Evolutionary conservation across 2,888 invertebrate species (phyloP), one percentile per base, ranked within the genome.

Genomic region (Eretmocerus hayati): DNA sequence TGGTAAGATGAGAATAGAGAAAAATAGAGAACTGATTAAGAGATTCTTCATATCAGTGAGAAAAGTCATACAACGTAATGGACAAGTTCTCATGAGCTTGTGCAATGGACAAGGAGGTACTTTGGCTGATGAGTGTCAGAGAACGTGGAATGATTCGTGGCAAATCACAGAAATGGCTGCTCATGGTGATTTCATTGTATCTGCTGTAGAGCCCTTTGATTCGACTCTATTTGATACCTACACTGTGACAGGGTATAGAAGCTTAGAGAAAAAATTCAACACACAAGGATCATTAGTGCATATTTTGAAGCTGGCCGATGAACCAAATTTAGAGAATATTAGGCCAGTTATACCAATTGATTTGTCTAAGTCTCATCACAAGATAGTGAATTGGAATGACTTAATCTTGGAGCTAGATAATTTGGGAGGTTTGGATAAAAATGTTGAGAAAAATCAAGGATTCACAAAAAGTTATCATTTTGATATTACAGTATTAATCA

Each of bases 1-100:
- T 26, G 80, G 80, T 6, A 80, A 81, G 66, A 80, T 79, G 64
- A 76, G 79, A 60, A 73, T 80, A 47, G 74, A 76, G 57, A 72
- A 72, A 46, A 80, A 80, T 62, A 71, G 79, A 48, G 64, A 72
- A 23, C 67, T 81, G 19, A 62, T 81, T 4, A 63, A 61, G 46
- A 64, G 70, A 33, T 78, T 78, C 63, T 78, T 79, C 56, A 46
- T 57, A 26, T 74, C 74, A 54, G 71, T 71, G 35, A 58, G 58
- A 23, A 50, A 67, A 40, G 67, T 73, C 55, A 69, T 78, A 39
- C 48, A 56, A 48, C 59, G 62, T 48, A 65, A 71, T 45, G 69
- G 68, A 2, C 50, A 62, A 37, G 60, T 77, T 37, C 58, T 74
- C 46, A 71, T 78, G 52, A 72, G 76, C 23, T 61, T 79, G 30